phyloP scores from a whole-genome alignment of 2,113 vertebrate genomes.

The Charadrius vociferus region DNA sequence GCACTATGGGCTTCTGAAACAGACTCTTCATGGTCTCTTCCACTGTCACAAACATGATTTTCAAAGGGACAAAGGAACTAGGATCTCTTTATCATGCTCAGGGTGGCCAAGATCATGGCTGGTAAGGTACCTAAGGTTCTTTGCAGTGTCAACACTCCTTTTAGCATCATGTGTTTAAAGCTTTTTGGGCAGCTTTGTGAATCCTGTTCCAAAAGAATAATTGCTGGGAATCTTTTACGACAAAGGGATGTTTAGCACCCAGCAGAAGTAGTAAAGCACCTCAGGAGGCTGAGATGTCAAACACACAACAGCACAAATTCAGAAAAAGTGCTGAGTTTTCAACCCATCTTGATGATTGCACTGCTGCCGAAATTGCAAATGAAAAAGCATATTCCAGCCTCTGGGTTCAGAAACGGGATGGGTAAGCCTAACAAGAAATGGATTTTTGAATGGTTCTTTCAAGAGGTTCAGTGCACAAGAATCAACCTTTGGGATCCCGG shows the following conservation, averaged over 20 bases:
- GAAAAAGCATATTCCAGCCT: neutral
- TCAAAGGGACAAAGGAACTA: neutral
- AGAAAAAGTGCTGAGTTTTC: neutral
- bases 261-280: neutral
- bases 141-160: neutral
- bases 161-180: neutral
- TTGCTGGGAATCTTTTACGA: neutral
- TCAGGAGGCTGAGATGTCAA: neutral
- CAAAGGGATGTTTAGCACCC: neutral
- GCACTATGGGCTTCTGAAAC: neutral
- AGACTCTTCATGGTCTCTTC: neutral
- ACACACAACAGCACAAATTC: neutral
- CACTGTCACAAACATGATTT: neutral
- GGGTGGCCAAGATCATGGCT: neutral
- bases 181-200: neutral
- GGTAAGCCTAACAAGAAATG: accelerated
- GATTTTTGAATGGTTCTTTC: neutral
- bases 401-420: neutral
- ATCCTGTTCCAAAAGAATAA: neutral
- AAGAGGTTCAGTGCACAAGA: neutral
- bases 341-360: accelerated
- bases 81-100: too few relatives aligned
- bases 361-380: accelerated
- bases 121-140: neutral
- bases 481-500: neutral